A percentile compares a stretch with the other conserved stretches of the same genome.
Conservation (phyloP, 1,140 invertebrate genomes). For the Coelopa frigida region DNA sequence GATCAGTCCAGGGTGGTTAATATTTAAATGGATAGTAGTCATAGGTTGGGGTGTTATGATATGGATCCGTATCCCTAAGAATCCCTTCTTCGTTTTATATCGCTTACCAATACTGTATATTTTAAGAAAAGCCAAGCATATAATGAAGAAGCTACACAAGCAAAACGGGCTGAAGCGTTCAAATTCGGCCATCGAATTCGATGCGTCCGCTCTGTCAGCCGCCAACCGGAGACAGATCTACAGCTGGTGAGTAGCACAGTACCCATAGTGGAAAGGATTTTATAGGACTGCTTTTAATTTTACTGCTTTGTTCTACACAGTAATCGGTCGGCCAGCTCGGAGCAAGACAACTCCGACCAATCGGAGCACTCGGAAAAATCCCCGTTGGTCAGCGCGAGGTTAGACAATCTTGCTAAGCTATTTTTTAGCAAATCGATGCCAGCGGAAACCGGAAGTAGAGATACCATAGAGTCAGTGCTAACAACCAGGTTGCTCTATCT, state of each 20-base stretch:
- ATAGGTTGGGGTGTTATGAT: no score
- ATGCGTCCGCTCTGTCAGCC: constrained; percentile 56
- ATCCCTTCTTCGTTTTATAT: no score
- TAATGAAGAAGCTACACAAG: constrained; percentile 44
- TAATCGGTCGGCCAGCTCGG: constrained; percentile 52
- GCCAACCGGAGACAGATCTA: constrained; percentile 51
- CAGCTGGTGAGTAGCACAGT: constrained; percentile 37
- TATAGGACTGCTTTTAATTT: constrained; percentile 10
- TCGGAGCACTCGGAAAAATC: constrained; percentile 49
- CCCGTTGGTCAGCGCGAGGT: constrained; percentile 52
- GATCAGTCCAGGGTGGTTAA: no score
- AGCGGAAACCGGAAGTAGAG: constrained; percentile 48
- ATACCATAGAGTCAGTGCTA: constrained; percentile 45
- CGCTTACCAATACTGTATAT: no score
- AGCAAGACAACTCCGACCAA: constrained; percentile 48
- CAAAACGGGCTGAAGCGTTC: constrained; percentile 49
- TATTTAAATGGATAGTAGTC: no score
- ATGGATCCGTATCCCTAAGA: no score
- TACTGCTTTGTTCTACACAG: constrained; percentile 25
- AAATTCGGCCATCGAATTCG: constrained; percentile 66
- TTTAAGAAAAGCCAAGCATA: constrained; percentile 41
- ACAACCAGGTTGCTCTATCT: constrained; percentile 42
- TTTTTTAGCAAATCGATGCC: constrained; percentile 53
- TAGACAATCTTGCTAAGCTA: constrained; percentile 56
- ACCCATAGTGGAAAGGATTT: neutral